phyloP scores from a whole-genome alignment of 2,888 invertebrate genomes.

The Lasioglossum leucozonium region DNA sequence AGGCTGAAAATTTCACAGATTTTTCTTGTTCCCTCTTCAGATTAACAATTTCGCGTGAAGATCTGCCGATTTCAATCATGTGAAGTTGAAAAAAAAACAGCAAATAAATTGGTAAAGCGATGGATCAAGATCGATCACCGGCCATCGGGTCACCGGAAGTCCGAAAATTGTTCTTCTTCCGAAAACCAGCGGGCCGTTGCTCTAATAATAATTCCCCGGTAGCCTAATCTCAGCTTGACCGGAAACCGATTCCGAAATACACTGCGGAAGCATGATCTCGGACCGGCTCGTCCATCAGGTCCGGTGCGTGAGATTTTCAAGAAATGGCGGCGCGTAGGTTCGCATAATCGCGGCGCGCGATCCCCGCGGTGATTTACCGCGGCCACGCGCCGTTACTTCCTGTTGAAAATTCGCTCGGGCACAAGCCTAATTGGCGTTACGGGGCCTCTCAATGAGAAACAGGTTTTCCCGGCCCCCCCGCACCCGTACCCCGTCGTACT shows the following conservation, averaged over 20 bases:
- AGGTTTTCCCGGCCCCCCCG: conserved; percentile 1
- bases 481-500: background rate
- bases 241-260: conserved; percentile 75
- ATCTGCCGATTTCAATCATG: too few species aligned
- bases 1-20: too few species aligned
- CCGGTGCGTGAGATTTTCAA: background rate
- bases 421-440: conserved; percentile 39
- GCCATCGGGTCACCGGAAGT: conserved; percentile 19
- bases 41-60: too few species aligned
- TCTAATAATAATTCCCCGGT: conserved; percentile 63
- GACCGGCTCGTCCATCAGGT: conserved; percentile 21
- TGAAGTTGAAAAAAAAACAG: too few species aligned
- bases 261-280: conserved; percentile 70
- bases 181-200: conserved; percentile 27
- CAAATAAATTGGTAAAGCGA: too few species aligned
- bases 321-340: conserved; percentile 27
- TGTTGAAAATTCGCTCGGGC: conserved; percentile 37
- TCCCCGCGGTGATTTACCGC: conserved; percentile 38
- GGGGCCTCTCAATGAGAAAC: conserved; percentile 13
- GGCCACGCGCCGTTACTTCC: conserved; percentile 53
- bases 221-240: conserved; percentile 63
- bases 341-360: conserved; percentile 7
- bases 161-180: conserved; percentile 28
- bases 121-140: background rate
- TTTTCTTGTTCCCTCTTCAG: too few species aligned